A percentile compares a stretch with the other conserved stretches of the same genome.
Evolutionary conservation across 2,113 vertebrate species (phyloP).

Genomic region (Pachycephala philippinensis): DNA sequence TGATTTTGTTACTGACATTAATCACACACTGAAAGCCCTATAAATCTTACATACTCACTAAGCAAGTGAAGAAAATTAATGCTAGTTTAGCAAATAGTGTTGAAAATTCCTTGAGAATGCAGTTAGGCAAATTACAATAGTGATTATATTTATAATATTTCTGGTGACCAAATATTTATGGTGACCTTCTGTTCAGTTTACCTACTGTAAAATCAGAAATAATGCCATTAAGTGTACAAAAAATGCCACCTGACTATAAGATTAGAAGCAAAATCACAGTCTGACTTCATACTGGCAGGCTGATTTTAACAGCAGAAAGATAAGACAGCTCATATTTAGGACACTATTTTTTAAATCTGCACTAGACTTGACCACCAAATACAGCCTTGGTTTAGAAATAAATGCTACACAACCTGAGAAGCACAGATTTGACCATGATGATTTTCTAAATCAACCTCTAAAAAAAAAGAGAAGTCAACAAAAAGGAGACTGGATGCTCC

Average conservation of each 20-base stretch:
- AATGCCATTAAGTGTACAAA: not conserved
- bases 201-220: not conserved
- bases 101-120: not conserved
- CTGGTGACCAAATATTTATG: not conserved
- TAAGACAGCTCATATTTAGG: not conserved
- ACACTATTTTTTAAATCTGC: not conserved
- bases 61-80: not conserved
- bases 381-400: not conserved
- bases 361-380: not conserved
- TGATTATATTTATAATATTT: not conserved
- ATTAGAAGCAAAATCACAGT: not conserved
- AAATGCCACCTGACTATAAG: not conserved
- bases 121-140: not conserved
- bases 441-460: not conserved
- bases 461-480: not conserved
- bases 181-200: not conserved
- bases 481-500: not conserved
- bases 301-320: not conserved
- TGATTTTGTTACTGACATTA: not conserved
- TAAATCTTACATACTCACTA: not conserved
- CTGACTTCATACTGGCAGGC: not conserved
- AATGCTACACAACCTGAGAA: not conserved
- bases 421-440: not conserved
- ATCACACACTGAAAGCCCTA: not conserved
- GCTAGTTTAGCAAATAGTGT: not conserved